Evolutionary conservation across 2,113 vertebrate genomes (phyloP).

Genomic region (Pyrgilauda ruficollis): DNA sequence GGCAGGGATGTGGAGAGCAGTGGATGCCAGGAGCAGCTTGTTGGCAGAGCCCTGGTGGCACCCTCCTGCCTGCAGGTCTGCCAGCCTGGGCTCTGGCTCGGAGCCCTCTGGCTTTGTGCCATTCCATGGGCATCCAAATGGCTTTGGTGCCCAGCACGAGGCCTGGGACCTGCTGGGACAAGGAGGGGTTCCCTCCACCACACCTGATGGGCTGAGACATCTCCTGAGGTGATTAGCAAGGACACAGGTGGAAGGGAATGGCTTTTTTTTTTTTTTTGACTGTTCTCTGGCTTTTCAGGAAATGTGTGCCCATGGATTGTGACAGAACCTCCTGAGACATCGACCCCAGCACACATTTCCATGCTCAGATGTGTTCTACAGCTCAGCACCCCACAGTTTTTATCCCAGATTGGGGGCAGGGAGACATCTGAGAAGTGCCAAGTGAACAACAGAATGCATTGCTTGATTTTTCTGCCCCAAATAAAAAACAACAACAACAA

Average conservation of each 20-base stretch:
- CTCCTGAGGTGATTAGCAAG: neutral
- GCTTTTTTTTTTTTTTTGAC: no score
- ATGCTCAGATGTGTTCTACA: neutral
- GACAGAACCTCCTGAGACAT: neutral
- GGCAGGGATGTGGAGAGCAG: neutral
- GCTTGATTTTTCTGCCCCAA: neutral
- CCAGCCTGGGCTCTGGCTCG: neutral
- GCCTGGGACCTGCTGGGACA: neutral
- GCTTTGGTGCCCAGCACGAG: neutral
- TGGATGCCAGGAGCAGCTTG: constrained; percentile 26
- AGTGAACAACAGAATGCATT: neutral
- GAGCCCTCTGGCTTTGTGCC: fast-evolving
- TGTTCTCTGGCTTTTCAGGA: neutral
- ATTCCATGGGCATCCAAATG: fast-evolving
- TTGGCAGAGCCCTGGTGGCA: neutral
- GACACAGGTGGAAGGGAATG: neutral
- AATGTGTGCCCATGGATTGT: neutral
- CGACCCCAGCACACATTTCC: neutral
- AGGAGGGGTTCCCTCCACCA: neutral
- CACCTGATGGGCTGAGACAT: neutral
- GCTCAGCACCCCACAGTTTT: neutral
- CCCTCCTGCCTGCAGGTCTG: neutral
- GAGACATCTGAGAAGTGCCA: neutral
- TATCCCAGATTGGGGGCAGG: neutral
- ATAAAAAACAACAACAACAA: neutral